Evolutionary conservation across 2,888 invertebrate genomes (phyloP).

Genomic region (Phytoseiulus persimilis): DNA sequence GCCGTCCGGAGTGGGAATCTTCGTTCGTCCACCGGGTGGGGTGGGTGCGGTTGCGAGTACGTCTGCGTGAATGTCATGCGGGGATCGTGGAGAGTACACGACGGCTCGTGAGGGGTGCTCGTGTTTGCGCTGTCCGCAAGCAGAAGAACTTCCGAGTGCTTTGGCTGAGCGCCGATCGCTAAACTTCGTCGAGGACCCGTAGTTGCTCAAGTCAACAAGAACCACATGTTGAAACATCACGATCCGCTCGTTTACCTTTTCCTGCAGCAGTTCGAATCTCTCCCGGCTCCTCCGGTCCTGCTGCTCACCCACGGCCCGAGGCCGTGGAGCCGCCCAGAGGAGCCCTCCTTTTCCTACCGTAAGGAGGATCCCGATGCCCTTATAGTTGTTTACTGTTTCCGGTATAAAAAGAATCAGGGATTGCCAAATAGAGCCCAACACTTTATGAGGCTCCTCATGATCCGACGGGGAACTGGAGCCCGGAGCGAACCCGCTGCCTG

Average conservation of each 20-base stretch:
- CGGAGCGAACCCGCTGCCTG: not conserved
- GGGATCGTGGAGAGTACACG: not conserved
- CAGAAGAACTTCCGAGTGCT: not conserved
- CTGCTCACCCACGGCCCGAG: not conserved
- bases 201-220: not conserved
- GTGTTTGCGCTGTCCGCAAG: not conserved
- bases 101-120: not conserved
- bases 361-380: not conserved
- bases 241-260: not conserved
- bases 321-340: too few relatives aligned
- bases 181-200: not conserved
- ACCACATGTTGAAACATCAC: not conserved
- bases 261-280: not conserved
- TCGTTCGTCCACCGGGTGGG: too few relatives aligned
- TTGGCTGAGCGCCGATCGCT: not conserved
- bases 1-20: too few relatives aligned
- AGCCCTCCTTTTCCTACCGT: too few relatives aligned
- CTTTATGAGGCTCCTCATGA: not conserved
- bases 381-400: not conserved
- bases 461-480: not conserved
- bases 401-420: not conserved
- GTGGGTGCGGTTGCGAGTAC: too few relatives aligned
- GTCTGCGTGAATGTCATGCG: not conserved
- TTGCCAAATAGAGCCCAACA: not conserved
- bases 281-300: not conserved